A percentile compares a stretch with the other conserved stretches of the same genome.
Conservation (phyloP, 2,797 vertebrate genomes). For the Leontocebus nigricollis region DNA sequence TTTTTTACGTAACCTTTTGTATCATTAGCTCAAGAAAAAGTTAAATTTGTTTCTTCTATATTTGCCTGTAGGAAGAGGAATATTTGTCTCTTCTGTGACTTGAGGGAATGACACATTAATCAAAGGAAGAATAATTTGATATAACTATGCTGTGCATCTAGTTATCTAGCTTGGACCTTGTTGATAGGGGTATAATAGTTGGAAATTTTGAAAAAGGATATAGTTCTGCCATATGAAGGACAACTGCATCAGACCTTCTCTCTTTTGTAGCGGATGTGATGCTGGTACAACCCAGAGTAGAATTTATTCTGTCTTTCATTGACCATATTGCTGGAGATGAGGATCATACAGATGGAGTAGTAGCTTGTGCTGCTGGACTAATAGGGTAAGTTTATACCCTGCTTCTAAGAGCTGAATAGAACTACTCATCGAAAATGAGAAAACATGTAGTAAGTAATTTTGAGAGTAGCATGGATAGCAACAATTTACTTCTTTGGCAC, state of each 20-base stretch:
- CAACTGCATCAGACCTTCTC: not conserved
- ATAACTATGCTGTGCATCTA: not conserved
- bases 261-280: constrained; percentile 93
- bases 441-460: not conserved
- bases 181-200: not conserved
- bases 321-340: constrained; percentile 98
- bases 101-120: not conserved
- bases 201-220: not conserved
- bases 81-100: not conserved
- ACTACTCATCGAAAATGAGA: not conserved
- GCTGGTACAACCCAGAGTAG: constrained; percentile 97
- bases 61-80: not conserved
- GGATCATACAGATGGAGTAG: constrained; percentile 96
- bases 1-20: not conserved
- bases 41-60: not conserved
- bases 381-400: constrained; percentile 89
- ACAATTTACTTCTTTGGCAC: not conserved
- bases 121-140: not conserved
- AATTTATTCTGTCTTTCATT: constrained; percentile 98
- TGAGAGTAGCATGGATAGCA: not conserved
- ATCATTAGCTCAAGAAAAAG: not conserved
- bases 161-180: not conserved
- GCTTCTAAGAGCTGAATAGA: not conserved
- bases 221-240: not conserved
- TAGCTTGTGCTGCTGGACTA: constrained; percentile 95